These are phyloP conservation scores for Uria lomvia DNA, from an alignment of 2,113 vertebrate genomes.

Conservation along the genomic window DNA sequence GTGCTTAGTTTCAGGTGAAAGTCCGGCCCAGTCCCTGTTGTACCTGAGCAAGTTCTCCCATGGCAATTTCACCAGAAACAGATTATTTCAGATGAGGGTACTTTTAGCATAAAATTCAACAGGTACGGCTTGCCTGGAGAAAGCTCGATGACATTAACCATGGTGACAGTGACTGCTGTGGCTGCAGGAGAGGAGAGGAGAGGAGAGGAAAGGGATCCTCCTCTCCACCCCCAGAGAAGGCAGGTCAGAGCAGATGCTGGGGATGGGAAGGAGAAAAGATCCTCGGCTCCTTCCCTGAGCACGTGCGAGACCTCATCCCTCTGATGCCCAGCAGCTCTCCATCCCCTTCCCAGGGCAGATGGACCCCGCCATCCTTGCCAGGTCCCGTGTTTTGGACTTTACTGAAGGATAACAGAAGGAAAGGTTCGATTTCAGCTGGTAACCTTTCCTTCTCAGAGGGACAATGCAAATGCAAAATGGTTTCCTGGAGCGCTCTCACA, in stretches of 20 bases:
- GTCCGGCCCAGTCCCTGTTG: not conserved
- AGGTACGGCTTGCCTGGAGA: not conserved
- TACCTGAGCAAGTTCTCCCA: not conserved
- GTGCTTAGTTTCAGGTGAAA: not conserved
- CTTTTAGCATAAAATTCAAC: not conserved
- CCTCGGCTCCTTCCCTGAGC: not conserved
- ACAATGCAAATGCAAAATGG: not conserved
- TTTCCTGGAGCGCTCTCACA: not conserved
- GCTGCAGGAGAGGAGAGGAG: not conserved
- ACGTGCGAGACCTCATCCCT: rapidly evolving
- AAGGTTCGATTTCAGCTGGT: rapidly evolving
- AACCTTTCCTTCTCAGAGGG: not conserved
- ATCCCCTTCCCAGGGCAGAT: not conserved
- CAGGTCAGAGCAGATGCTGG: not conserved
- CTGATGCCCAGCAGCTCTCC: not conserved
- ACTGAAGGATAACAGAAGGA: not conserved
- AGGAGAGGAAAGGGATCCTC: not conserved
- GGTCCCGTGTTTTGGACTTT: rapidly evolving
- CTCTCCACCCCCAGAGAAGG: not conserved
- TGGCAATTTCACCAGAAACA: not conserved
- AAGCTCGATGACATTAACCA: rapidly evolving
- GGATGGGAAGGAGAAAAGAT: not conserved
- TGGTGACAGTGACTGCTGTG: not conserved
- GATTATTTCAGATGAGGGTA: not conserved
- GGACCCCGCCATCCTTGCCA: not conserved